Conservation (phyloP, 2,888 invertebrate species). For the Tipula lateralis region DNA sequence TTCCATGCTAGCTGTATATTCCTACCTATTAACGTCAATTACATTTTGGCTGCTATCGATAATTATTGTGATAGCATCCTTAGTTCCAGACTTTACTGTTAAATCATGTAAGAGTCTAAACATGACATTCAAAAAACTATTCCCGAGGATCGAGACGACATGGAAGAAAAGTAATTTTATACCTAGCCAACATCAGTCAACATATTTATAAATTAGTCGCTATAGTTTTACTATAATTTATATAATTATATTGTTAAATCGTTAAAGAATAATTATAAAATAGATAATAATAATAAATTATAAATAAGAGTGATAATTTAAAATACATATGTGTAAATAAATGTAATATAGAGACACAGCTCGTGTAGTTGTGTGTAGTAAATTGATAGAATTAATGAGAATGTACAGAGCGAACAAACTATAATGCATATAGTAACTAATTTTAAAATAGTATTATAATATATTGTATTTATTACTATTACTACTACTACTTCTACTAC, state of each 20-base stretch:
- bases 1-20: conserved; percentile 58
- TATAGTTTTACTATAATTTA: background rate
- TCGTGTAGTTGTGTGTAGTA: background rate
- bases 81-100: conserved; percentile 56
- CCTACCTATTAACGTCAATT: conserved; percentile 54
- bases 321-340: background rate
- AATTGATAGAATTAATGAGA: background rate
- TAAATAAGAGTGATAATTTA: background rate
- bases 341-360: background rate
- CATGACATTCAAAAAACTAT: conserved; percentile 42
- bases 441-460: background rate
- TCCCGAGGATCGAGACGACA: conserved; percentile 39
- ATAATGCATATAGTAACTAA: background rate
- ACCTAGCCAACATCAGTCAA: background rate
- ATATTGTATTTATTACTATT: background rate
- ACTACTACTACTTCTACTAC: background rate
- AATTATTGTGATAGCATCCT: conserved; percentile 50
- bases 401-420: background rate
- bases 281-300: conserved; percentile 24
- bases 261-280: background rate
- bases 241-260: background rate
- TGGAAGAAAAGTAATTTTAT: background rate
- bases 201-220: conserved; percentile 19
- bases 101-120: conserved; percentile 40
- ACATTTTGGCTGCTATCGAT: conserved; percentile 58